A percentile compares a stretch with the other conserved stretches of the same genome.
Conservation (phyloP, 2,113 vertebrate genomes). For the Tauraco erythrolophus region DNA sequence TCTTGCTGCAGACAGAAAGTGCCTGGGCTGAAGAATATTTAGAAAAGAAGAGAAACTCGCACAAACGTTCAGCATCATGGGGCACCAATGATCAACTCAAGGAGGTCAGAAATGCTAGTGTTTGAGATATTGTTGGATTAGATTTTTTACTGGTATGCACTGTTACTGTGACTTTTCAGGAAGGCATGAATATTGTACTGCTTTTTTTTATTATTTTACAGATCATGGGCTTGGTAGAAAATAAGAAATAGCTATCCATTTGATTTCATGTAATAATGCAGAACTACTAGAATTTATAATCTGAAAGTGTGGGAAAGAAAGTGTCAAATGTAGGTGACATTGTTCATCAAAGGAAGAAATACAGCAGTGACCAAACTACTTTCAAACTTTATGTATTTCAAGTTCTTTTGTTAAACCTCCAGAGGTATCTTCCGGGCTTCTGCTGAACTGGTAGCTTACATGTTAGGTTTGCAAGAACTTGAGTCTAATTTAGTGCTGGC, state of each 20-base stretch:
- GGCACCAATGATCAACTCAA: conserved; percentile 98
- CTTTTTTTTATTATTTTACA: not conserved
- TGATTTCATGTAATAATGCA: not conserved
- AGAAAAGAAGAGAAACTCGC: conserved; percentile 91
- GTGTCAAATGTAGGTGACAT: not conserved
- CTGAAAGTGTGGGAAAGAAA: not conserved
- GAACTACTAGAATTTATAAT: not conserved
- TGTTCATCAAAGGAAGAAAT: not conserved
- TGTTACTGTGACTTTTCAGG: not conserved
- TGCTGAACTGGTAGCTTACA: not conserved
- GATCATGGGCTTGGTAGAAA: not conserved
- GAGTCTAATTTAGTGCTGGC: not conserved
- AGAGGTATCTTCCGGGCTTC: not conserved
- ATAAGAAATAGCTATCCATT: not conserved
- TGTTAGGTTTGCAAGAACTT: not conserved
- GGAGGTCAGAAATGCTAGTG: conserved; percentile 83
- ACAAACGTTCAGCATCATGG: conserved; percentile 97
- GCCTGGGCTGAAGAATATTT: conserved; percentile 94
- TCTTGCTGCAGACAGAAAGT: conserved; percentile 88
- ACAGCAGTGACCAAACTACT: not conserved
- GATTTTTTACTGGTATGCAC: not conserved
- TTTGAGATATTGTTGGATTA: not conserved
- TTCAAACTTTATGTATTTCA: not conserved
- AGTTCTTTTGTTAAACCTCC: not conserved
- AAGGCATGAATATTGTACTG: not conserved